phyloP scores from a whole-genome alignment of 1,140 invertebrate genomes.

The Neuroterus valhalla region DNA sequence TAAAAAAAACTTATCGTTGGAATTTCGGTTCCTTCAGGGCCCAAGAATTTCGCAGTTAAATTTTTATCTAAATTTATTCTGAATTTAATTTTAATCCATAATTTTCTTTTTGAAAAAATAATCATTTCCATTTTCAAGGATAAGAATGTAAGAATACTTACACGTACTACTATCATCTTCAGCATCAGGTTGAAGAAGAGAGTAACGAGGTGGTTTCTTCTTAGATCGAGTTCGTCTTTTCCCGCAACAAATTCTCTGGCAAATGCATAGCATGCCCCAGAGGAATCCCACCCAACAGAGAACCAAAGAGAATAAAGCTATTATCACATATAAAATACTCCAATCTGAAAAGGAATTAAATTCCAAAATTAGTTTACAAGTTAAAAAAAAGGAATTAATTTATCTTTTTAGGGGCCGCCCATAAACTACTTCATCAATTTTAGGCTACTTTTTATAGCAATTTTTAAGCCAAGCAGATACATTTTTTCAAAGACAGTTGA shows the following conservation, averaged over 20 bases:
- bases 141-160: constrained; percentile 45
- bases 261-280: constrained; percentile 84
- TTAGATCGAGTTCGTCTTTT: constrained; percentile 68
- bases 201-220: constrained; percentile 71
- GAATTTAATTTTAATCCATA: too few relatives aligned
- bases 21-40: too few relatives aligned
- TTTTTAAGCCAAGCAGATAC: too few relatives aligned
- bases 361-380: background rate
- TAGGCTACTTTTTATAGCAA: too few relatives aligned
- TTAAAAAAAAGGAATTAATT: constrained; percentile 36
- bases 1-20: too few relatives aligned
- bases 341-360: constrained; percentile 79
- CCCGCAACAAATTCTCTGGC: constrained; percentile 77
- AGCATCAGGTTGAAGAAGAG: constrained; percentile 67
- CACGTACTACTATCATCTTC: constrained; percentile 70
- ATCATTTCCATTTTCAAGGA: constrained; percentile 1
- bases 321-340: constrained; percentile 91
- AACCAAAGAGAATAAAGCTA: constrained; percentile 81
- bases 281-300: constrained; percentile 79
- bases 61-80: too few relatives aligned
- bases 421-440: too few relatives aligned
- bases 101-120: background rate
- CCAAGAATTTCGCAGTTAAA: too few relatives aligned
- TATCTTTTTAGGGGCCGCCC: too few relatives aligned
- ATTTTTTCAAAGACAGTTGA: too few relatives aligned